Evolutionary conservation across 2,888 invertebrate species (phyloP).

Genomic region (Megamerina dolium): DNA sequence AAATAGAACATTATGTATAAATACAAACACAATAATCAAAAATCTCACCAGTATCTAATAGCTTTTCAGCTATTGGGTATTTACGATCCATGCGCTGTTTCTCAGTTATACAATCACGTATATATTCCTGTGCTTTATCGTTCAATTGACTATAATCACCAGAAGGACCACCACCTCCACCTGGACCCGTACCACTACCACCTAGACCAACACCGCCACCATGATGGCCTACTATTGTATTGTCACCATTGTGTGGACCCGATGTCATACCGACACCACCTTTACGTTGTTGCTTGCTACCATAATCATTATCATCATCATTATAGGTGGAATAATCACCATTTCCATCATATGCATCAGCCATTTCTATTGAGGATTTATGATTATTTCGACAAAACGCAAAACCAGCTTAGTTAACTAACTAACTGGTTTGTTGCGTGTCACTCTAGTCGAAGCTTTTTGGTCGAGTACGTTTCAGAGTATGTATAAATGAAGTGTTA

Average conservation of each 20-base stretch:
- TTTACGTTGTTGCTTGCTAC: conserved; percentile 36
- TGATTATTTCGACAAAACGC: no score
- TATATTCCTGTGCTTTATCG: conserved; percentile 73
- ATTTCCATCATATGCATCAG: conserved; percentile 48
- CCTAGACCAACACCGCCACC: conserved; percentile 48
- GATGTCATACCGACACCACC: conserved; percentile 27
- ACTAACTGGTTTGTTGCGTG: no score
- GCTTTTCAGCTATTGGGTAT: conserved; percentile 62
- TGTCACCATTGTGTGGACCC: conserved; percentile 43
- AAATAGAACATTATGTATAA: not conserved
- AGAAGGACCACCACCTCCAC: conserved; percentile 15
- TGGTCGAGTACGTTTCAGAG: no score
- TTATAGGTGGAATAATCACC: conserved; percentile 45
- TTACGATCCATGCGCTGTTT: conserved; percentile 63
- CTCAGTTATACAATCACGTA: conserved; percentile 66
- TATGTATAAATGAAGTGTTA: no score
- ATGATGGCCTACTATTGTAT: conserved; percentile 33
- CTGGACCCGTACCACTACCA: conserved; percentile 28
- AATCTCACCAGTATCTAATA: conserved; percentile 65
- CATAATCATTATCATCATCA: conserved; percentile 46
- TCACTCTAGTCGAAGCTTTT: no score
- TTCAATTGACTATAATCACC: conserved; percentile 50
- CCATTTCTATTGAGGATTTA: no score
- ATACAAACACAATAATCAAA: not conserved
- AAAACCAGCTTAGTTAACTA: no score